Evolutionary conservation across 1,140 invertebrate species (phyloP).

Genomic region (Ganaspis sp.): DNA sequence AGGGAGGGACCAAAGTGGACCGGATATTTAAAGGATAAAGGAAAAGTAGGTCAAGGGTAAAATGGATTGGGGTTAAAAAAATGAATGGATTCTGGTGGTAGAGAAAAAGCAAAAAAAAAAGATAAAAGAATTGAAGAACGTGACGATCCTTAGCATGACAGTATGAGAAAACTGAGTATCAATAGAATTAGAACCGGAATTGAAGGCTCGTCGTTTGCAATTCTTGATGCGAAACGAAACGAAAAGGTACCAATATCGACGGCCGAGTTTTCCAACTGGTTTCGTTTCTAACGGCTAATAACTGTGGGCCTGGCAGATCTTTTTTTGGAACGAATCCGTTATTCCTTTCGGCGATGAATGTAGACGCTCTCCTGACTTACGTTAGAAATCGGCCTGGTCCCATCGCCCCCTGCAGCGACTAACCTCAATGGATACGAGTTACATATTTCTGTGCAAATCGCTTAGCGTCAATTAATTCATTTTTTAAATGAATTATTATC

Average conservation of each 20-base stretch:
- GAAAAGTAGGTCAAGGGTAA: background rate
- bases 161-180: background rate
- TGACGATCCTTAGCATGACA: background rate
- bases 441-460: background rate
- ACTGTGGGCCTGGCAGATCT: conserved; percentile 60
- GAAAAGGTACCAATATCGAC: conserved; percentile 21
- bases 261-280: conserved; percentile 57
- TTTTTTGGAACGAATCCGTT: conserved; percentile 67
- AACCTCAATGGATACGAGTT: conserved; percentile 9
- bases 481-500: background rate
- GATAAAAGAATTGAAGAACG: background rate
- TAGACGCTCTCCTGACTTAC: conserved; percentile 39
- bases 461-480: background rate
- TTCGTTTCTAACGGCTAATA: conserved; percentile 71
- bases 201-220: background rate
- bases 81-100: background rate
- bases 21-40: background rate
- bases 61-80: background rate
- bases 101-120: background rate
- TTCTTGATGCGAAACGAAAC: conserved; percentile 22
- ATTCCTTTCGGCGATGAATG: conserved; percentile 55
- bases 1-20: background rate
- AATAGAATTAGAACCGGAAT: background rate
- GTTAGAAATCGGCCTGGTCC: conserved; percentile 64
- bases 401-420: conserved; percentile 34